Evolutionary conservation across 2,113 vertebrate genomes (phyloP).

Genomic region (Myxocyprinus asiaticus): DNA sequence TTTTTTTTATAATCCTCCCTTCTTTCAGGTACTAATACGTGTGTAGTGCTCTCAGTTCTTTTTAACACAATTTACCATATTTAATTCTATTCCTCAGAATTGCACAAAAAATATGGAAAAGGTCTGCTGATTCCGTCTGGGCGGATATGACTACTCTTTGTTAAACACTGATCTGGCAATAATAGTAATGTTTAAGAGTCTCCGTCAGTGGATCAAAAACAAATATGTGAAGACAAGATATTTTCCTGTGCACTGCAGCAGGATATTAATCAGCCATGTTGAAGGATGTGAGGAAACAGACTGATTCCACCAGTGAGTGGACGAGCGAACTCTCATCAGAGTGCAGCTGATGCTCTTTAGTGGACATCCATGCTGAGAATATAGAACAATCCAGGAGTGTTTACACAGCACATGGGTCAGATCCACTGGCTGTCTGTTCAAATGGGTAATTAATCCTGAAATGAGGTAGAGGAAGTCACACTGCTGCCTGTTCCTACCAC

Average conservation of each 20-base stretch:
- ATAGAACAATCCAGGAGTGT: constrained; percentile 42
- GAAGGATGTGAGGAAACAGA: constrained; percentile 11
- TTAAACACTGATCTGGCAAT: too few species aligned
- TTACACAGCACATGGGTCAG: constrained; percentile 16
- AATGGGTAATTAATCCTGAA: constrained; percentile 47
- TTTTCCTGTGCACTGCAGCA: neutral
- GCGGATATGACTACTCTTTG: neutral
- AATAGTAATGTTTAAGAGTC: constrained; percentile 13
- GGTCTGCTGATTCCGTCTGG: neutral
- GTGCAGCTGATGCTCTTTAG: constrained; percentile 32
- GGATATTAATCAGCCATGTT: constrained; percentile 45
- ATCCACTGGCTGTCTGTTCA: constrained; percentile 40
- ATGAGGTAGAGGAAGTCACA: constrained; percentile 37
- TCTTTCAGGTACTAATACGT: neutral
- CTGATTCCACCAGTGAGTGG: neutral
- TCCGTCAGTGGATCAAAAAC: constrained; percentile 32
- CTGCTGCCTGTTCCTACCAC: constrained; percentile 31
- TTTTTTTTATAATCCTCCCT: too few species aligned
- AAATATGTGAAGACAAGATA: constrained; percentile 39
- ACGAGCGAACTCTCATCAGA: neutral
- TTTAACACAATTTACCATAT: neutral
- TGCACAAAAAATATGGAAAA: neutral
- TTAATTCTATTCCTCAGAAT: neutral
- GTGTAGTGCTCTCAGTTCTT: neutral
- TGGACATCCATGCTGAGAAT: constrained; percentile 38